phyloP scores from a whole-genome alignment of 2,113 vertebrate genomes.

The Muscicapa adusta region DNA sequence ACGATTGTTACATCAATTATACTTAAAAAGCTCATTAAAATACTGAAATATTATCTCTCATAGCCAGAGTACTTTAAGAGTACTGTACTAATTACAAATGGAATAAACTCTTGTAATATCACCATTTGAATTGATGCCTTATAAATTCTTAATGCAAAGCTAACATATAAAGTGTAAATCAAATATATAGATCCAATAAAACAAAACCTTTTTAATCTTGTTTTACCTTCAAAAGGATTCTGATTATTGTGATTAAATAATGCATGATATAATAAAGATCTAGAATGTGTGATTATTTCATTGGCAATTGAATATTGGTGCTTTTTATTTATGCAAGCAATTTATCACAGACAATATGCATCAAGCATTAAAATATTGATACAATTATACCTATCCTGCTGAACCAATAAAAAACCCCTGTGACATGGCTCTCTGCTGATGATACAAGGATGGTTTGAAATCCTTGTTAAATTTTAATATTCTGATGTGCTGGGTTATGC shows the following conservation, averaged over 20 bases:
- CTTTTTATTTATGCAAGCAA: slow-evolving; percentile 81
- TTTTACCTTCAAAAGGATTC: slow-evolving; percentile 79
- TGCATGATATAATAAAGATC: slow-evolving; percentile 84
- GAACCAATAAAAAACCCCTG: slow-evolving; percentile 74
- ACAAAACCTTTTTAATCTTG: slow-evolving; percentile 85
- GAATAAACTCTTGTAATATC: slow-evolving; percentile 86
- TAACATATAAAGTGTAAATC: slow-evolving; percentile 87
- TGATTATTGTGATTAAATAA: slow-evolving; percentile 88
- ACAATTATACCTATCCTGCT: slow-evolving; percentile 79
- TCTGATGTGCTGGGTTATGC: slow-evolving; percentile 73
- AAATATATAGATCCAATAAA: slow-evolving; percentile 87
- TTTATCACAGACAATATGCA: slow-evolving; percentile 78
- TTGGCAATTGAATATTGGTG: slow-evolving; percentile 79
- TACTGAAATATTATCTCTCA: slow-evolving; percentile 84
- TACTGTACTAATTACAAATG: slow-evolving; percentile 82
- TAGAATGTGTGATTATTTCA: slow-evolving; percentile 79
- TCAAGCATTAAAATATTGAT: slow-evolving; percentile 83
- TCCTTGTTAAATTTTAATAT: slow-evolving; percentile 83
- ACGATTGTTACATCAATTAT: slow-evolving; percentile 85
- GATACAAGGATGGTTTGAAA: slow-evolving; percentile 68
- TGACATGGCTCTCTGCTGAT: slow-evolving; percentile 70
- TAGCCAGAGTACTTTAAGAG: slow-evolving; percentile 79
- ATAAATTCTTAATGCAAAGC: slow-evolving; percentile 90
- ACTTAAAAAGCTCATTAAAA: slow-evolving; percentile 85
- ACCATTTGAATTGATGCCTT: slow-evolving; percentile 79